Percentiles rank a stretch among this genome's conserved stretches.
Evolutionary conservation across 1,140 invertebrate species (phyloP).

Genomic region (Dinothrombium tinctorium): DNA sequence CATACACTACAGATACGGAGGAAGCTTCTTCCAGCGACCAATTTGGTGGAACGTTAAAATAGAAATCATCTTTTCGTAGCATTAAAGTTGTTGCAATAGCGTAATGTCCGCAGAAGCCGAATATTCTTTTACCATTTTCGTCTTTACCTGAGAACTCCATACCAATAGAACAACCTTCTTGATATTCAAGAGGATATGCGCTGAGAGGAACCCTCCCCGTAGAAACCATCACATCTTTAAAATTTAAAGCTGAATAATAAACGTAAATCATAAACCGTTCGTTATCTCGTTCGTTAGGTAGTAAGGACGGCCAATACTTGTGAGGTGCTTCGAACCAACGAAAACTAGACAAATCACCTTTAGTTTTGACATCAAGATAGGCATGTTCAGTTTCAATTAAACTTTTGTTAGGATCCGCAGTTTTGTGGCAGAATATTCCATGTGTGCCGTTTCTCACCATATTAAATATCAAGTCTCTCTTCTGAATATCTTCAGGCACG

Average conservation of each 20-base stretch:
- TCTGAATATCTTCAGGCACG: slow-evolving; percentile 3
- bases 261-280: slow-evolving; percentile 36
- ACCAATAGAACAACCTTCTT: slow-evolving; percentile 21
- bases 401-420: slow-evolving; percentile 17
- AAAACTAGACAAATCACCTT: slow-evolving; percentile 66
- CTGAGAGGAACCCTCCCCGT: slow-evolving; percentile 84
- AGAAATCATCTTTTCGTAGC: slow-evolving; percentile 69
- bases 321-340: slow-evolving; percentile 64
- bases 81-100: no score
- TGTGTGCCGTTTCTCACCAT: slow-evolving; percentile 43
- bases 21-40: slow-evolving; percentile 77
- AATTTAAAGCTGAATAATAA: slow-evolving; percentile 71
- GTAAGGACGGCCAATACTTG: slow-evolving; percentile 23
- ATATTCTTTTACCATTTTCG: slow-evolving; percentile 43
- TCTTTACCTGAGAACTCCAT: slow-evolving; percentile 72
- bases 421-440: slow-evolving; percentile 50
- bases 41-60: slow-evolving; percentile 53
- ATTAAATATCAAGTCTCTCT: slow-evolving; percentile 60
- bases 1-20: slow-evolving; percentile 74
- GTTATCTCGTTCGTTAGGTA: slow-evolving; percentile 15
- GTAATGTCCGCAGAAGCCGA: no score
- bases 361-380: slow-evolving; percentile 63
- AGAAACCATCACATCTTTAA: slow-evolving; percentile 82
- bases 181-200: slow-evolving; percentile 40
- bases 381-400: slow-evolving; percentile 42